phyloP scores from a whole-genome alignment of 2,113 vertebrate species.

The Micromys minutus region DNA sequence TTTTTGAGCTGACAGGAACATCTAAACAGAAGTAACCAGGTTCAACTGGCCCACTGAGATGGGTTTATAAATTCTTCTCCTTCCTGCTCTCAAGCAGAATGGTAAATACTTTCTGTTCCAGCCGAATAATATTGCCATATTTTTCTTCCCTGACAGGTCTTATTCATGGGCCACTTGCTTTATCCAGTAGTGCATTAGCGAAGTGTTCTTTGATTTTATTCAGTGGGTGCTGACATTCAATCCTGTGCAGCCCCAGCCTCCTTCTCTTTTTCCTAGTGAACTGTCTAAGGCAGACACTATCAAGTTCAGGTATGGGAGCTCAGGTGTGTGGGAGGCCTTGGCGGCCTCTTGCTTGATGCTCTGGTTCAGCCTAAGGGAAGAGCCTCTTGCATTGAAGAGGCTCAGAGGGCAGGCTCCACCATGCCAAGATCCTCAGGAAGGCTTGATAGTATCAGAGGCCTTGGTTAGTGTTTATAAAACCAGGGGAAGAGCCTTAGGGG shows the following conservation, averaged over 20 bases:
- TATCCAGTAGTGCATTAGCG: conserved; percentile 82
- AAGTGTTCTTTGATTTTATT: conserved; percentile 82
- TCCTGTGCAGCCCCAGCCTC: neutral
- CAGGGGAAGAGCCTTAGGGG: neutral
- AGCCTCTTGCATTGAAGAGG: neutral
- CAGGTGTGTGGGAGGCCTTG: neutral
- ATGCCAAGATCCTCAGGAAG: neutral
- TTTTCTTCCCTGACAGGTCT: conserved; percentile 66
- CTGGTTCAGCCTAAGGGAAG: neutral
- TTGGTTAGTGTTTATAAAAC: neutral
- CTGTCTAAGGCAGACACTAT: conserved; percentile 29
- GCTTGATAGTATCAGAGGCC: neutral
- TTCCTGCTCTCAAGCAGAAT: conserved; percentile 73
- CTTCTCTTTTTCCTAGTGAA: neutral
- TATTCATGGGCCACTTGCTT: conserved; percentile 80
- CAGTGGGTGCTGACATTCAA: conserved; percentile 58
- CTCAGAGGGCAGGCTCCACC: neutral
- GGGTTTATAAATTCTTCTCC: conserved; percentile 74
- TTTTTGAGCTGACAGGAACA: conserved; percentile 81
- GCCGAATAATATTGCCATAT: conserved; percentile 69
- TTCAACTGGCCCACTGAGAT: conserved; percentile 73
- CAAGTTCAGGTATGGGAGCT: accelerated
- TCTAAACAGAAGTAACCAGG: conserved; percentile 84
- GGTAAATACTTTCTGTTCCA: conserved; percentile 77
- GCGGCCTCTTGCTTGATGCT: accelerated